These are phyloP conservation scores for Tragulus kanchil DNA, from an alignment of 2,113 vertebrate genomes.

Conservation along the genomic window DNA sequence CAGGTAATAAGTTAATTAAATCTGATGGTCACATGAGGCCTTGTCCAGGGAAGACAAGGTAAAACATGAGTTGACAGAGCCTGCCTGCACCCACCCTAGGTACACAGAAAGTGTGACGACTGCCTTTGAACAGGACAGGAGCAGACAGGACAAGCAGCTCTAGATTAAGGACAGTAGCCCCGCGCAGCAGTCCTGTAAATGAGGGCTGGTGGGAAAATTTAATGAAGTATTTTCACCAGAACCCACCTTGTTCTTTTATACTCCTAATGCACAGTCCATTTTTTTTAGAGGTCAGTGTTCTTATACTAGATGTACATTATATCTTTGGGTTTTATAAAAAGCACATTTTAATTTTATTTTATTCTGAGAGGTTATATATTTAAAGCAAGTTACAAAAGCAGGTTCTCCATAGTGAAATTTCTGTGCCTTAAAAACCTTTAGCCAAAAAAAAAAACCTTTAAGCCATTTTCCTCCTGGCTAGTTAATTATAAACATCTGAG, in stretches of 20 bases:
- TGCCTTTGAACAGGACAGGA: neutral
- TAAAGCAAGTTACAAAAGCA: neutral
- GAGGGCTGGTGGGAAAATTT: neutral
- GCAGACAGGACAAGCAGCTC: neutral
- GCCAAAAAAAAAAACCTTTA: no score
- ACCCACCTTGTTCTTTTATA: neutral
- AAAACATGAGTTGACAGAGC: neutral
- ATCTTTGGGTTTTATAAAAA: neutral
- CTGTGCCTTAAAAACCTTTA: conserved; percentile 28
- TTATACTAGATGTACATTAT: neutral
- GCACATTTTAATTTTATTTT: conserved; percentile 20
- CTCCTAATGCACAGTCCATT: neutral
- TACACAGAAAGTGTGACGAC: neutral
- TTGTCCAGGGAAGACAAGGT: neutral
- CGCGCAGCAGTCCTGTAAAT: neutral
- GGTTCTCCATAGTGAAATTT: conserved; percentile 4
- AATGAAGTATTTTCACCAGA: neutral
- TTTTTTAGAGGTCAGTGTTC: neutral
- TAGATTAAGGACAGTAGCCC: neutral
- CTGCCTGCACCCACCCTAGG: neutral
- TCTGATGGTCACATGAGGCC: neutral
- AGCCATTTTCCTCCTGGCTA: neutral
- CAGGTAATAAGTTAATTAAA: neutral
- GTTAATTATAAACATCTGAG: conserved; percentile 24
- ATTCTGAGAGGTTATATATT: neutral